phyloP scores from a whole-genome alignment of 2,113 vertebrate species.

The Elephas maximus region DNA sequence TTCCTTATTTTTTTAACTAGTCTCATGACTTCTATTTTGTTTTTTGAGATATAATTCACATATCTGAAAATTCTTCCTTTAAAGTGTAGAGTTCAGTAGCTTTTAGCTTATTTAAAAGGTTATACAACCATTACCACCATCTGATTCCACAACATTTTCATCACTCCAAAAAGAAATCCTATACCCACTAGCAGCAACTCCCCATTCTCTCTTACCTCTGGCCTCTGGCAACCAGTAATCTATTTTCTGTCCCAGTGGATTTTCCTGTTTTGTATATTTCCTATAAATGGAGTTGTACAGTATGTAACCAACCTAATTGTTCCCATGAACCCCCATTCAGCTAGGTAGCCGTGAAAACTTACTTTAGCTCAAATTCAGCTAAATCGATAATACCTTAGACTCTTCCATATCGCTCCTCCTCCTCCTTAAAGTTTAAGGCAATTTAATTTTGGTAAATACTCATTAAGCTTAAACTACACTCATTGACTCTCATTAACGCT shows the following conservation, averaged over 20 bases:
- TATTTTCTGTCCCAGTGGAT: not conserved
- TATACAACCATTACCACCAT: not conserved
- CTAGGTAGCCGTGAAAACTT: not conserved
- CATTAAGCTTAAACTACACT: not conserved
- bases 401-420: not conserved
- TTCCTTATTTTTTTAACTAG: not conserved
- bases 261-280: constrained; percentile 30
- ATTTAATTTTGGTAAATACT: constrained; percentile 30
- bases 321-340: not conserved
- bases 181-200: not conserved
- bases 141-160: not conserved
- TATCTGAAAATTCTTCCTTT: not conserved
- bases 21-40: not conserved
- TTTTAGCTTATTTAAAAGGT: not conserved
- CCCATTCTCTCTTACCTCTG: not conserved
- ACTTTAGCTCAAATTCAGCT: not conserved
- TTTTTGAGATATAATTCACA: not conserved
- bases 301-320: not conserved
- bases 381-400: not conserved
- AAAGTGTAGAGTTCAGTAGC: too few relatives aligned
- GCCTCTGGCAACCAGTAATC: not conserved
- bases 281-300: not conserved
- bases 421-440: not conserved
- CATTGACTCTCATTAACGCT: not conserved
- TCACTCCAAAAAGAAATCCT: not conserved